These are phyloP conservation scores for Rhea americana DNA, from an alignment of 2,113 vertebrate species.

Conservation along the genomic window DNA sequence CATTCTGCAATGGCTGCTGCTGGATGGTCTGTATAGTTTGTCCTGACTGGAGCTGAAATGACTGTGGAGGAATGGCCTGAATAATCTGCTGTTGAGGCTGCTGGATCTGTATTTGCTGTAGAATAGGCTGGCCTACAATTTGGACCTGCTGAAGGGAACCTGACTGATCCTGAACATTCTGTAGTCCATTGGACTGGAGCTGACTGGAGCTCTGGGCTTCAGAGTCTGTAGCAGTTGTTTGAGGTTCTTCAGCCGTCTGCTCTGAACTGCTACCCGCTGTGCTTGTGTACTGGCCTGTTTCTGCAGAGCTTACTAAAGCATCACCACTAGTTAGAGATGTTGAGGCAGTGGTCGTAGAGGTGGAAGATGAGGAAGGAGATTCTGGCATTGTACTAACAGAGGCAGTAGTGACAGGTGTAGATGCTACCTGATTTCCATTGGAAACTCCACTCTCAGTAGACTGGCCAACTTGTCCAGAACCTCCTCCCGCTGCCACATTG, in stretches of 20 bases:
- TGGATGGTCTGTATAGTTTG: constrained; percentile 89
- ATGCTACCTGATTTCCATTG: constrained; percentile 89
- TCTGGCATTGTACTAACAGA: constrained; percentile 80
- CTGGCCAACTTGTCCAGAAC: constrained; percentile 88
- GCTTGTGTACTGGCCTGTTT: constrained; percentile 83
- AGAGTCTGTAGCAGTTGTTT: constrained; percentile 74
- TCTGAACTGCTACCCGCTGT: constrained; percentile 77
- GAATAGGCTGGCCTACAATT: constrained; percentile 91
- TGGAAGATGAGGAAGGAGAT: constrained; percentile 78
- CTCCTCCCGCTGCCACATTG: constrained; percentile 85
- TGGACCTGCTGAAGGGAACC: constrained; percentile 93
- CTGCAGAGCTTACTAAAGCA: constrained; percentile 79
- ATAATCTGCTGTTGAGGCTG: constrained; percentile 86
- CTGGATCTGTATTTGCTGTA: constrained; percentile 96
- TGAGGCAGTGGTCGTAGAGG: constrained; percentile 77
- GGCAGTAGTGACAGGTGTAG: constrained; percentile 79
- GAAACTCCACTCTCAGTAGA: constrained; percentile 87
- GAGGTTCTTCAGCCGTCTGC: constrained; percentile 80
- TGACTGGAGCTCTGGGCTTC: constrained; percentile 84
- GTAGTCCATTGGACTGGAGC: constrained; percentile 91
- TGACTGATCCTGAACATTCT: constrained; percentile 82
- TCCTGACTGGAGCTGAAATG: constrained; percentile 91
- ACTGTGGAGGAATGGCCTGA: constrained; percentile 86
- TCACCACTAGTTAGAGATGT: constrained; percentile 80
- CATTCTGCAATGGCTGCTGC: constrained; percentile 87